Base-by-base conservation (phyloP, 2,888 invertebrate genomes). In the Micoletzkya japonica region DNA sequence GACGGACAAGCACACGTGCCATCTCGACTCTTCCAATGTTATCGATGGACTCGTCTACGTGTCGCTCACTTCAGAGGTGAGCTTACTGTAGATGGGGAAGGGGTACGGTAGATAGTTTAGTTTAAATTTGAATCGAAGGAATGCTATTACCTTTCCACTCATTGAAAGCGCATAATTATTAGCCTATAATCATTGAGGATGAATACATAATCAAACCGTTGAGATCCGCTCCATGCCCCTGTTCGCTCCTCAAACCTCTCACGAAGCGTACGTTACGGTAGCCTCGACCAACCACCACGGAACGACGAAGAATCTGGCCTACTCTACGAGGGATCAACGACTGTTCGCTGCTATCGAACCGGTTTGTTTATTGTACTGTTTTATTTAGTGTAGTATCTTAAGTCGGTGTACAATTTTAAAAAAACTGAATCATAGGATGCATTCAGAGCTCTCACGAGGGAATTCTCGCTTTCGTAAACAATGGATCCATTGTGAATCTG, bases 1-100 rank as follows among this genome's bases (percentile, higher is more conserved):
- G 7, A 69, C 34, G 20, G 80, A 81, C 70, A 71, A 73, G 7
- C 72, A 74, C 58, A 70, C 67, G 0, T 81, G 81, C 56, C 63
- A 68, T 30, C 72, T 75, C 39, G 72, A 73, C 26, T 49, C 30
- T 10, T 44, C 34, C 49, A 52, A 68, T 4, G 75, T 73, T 49
- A 72, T 76, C 24, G 54, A 60, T 17, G 61, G 59, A 49, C 7
- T 14, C 30, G 28, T 56, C 24, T 56, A 36, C 37, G 57, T 68
- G 26, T 68, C 68, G 7, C 57, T 68, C 49, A 49, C 57, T 44
- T 57, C 57, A n/a, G 68, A 68, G 68, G 68, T 68, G 7, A 10
- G 56, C n/a, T n/a, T n/a, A 39, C 36, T n/a, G 49, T 60, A 30
- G 44, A 10, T 6, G 1, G 26, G 17, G 34, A 49, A 14, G 20